A percentile compares a stretch with the other conserved stretches of the same genome.
Conservation (phyloP, 1,140 invertebrate species). For the Lerema accius region DNA sequence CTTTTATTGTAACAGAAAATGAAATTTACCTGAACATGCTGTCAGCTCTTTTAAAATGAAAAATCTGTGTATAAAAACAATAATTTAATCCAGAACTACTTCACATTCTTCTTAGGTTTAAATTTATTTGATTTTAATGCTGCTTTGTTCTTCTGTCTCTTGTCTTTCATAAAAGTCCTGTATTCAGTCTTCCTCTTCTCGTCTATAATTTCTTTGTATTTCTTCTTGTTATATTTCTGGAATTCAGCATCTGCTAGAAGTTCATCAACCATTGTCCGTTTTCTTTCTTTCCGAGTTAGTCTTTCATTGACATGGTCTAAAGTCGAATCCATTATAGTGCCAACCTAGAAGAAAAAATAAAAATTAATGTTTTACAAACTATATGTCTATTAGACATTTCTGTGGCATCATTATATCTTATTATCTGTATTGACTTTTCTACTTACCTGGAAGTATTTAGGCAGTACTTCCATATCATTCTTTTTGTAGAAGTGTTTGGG, state of each 20-base stretch:
- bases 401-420: no score
- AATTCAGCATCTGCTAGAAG: conserved; percentile 94
- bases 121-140: conserved; percentile 71
- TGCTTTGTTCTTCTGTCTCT: conserved; percentile 74
- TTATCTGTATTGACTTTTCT: no score
- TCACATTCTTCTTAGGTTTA: conserved; percentile 51
- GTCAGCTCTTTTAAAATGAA: no score
- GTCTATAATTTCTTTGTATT: conserved; percentile 91
- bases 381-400: no score
- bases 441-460: conserved; percentile 95
- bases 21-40: no score
- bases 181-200: conserved; percentile 85
- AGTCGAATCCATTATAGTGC: conserved; percentile 88
- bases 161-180: conserved; percentile 79
- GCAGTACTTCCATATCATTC: conserved; percentile 92
- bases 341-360: conserved; percentile 84
- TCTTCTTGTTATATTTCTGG: conserved; percentile 92
- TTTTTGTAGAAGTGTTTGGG: conserved; percentile 97
- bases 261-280: conserved; percentile 95
- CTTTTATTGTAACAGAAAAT: no score
- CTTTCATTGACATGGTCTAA: conserved; percentile 89
- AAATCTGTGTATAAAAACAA: no score
- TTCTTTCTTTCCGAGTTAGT: conserved; percentile 93
- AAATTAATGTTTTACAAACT: no score
- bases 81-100: neutral